Evolutionary conservation across 2,888 invertebrate species (phyloP).

Genomic region (Iphiclides podalirius): DNA sequence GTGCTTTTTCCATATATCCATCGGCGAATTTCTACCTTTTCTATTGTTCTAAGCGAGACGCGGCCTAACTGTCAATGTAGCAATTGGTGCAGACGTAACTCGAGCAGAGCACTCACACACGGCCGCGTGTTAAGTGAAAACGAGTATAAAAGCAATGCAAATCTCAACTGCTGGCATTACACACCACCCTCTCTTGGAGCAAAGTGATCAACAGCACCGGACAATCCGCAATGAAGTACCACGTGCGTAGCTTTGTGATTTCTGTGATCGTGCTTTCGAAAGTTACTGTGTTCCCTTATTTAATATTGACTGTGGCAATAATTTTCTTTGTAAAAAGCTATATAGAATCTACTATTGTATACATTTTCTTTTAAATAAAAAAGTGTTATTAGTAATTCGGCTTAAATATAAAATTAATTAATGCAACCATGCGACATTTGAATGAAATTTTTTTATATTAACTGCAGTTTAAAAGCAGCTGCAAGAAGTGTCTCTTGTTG

Average conservation of each 20-base stretch:
- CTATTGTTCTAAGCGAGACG: constrained; percentile 67
- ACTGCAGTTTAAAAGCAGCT: constrained; percentile 32
- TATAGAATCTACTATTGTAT: too few species aligned
- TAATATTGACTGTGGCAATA: constrained; percentile 4
- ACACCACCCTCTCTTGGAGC: constrained; percentile 66
- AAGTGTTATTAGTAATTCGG: too few species aligned
- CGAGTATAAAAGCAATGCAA: constrained; percentile 78
- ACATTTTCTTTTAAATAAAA: too few species aligned
- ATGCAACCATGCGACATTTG: too few species aligned
- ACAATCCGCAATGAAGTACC: constrained; percentile 63
- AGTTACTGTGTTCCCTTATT: constrained; percentile 14
- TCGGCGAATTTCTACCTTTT: constrained; percentile 73
- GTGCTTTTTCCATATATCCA: constrained; percentile 52
- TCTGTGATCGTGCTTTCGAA: constrained; percentile 35
- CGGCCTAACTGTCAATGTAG: constrained; percentile 63
- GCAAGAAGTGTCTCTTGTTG: constrained; percentile 58
- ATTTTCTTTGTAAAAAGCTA: too few species aligned
- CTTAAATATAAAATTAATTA: too few species aligned
- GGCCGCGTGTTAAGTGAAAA: constrained; percentile 62
- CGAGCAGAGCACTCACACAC: constrained; percentile 60
- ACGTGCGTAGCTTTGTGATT: constrained; percentile 61
- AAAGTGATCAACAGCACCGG: constrained; percentile 44
- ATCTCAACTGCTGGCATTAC: constrained; percentile 70
- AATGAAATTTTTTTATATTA: too few species aligned
- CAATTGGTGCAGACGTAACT: constrained; percentile 56